Evolutionary conservation across 2,888 invertebrate genomes (phyloP).

Genomic region (Chrysopilus asiliformis): DNA sequence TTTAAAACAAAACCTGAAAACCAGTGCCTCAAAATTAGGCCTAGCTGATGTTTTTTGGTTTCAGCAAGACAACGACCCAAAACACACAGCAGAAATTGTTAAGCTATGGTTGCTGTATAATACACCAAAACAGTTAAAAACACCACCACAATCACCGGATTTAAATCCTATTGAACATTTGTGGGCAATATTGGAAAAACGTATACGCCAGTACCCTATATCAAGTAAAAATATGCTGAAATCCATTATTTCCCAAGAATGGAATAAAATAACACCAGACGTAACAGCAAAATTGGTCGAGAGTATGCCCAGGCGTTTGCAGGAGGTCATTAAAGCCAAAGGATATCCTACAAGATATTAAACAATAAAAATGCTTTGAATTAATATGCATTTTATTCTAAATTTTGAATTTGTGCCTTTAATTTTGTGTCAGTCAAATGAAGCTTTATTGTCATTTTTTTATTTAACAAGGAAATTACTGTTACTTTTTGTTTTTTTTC

Average conservation of each 20-base stretch:
- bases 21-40: conserved; percentile 6
- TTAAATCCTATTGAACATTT: conserved; percentile 14
- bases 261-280: conserved; percentile 3
- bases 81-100: no score
- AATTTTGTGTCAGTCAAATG: no score
- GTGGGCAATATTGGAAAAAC: conserved; percentile 10
- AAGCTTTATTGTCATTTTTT: no score
- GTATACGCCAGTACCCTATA: conserved; percentile 10
- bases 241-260: conserved; percentile 4
- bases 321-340: conserved; percentile 2
- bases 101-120: no score
- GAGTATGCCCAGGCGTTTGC: conserved; percentile 1
- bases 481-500: no score
- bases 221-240: conserved; percentile 1
- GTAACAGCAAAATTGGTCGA: conserved; percentile 3
- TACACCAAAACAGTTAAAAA: no score
- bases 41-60: conserved; percentile 1
- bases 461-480: no score
- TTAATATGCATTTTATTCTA: no score
- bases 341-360: no score
- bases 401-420: no score
- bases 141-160: conserved; percentile 14
- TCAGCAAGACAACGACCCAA: no score
- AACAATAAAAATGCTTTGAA: no score
- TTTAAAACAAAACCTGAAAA: conserved; percentile 6